A percentile compares a stretch with the other conserved stretches of the same genome.
These are phyloP conservation scores for Genyomyrus donnyi DNA, from an alignment of 2,113 vertebrate species.

Conservation along the genomic window DNA sequence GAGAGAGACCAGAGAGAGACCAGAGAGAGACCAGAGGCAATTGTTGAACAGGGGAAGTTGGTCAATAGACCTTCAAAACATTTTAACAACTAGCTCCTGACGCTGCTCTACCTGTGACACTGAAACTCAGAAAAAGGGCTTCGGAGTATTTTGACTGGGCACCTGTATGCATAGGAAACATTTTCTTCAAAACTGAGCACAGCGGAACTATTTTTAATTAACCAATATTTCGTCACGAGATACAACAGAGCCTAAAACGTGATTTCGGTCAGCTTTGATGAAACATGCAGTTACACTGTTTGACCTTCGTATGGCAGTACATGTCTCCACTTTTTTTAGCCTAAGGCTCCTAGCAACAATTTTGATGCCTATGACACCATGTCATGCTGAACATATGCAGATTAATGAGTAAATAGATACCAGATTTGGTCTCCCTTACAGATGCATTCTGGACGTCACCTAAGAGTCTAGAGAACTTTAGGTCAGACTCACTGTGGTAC, in stretches of 20 bases:
- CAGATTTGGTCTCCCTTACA: background rate
- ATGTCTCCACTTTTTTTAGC: background rate
- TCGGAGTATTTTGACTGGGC: background rate
- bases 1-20: background rate
- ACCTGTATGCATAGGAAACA: background rate
- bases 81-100: background rate
- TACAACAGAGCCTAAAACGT: background rate
- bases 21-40: background rate
- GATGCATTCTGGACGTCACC: background rate
- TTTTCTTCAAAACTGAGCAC: background rate
- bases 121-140: background rate
- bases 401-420: background rate
- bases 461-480: background rate
- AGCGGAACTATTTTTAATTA: background rate
- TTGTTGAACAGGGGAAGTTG: background rate
- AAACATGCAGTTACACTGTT: background rate
- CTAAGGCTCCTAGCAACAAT: background rate
- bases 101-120: background rate
- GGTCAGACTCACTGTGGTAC: background rate
- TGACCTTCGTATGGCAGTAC: background rate
- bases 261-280: background rate
- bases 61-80: background rate
- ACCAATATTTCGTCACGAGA: background rate
- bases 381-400: background rate
- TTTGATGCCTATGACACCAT: background rate